Base-by-base conservation (phyloP, 2,113 vertebrate genomes). In the Laticauda laticaudata region DNA sequence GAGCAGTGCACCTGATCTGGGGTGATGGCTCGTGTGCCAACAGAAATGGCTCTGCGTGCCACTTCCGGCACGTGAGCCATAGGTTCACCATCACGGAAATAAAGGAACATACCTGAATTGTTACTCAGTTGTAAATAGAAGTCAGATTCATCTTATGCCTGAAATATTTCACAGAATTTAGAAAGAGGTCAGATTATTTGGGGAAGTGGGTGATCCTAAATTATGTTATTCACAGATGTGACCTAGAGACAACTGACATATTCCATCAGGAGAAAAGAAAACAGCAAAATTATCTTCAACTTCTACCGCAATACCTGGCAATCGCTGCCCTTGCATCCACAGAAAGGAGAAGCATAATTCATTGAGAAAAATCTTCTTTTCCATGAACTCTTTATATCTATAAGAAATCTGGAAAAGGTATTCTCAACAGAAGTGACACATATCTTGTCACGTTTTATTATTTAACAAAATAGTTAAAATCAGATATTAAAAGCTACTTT, bases 61-160 rank as follows among this genome's bases (percentile, higher is more conserved):
- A 51, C 48, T 51, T 51, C 48, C 7, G 1, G 48, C 48, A 51
- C 8, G 8, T 7, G 8, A 1, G 48, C 48, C 48, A 51, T 51
- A 10, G 1, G 48, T 51, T 51, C 8, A 7, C 48, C 8, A 51
- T 51, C 48, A 51, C 48, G 8, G 48, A 51, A 51, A 51, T 51
- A 29, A 51, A 20, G 12, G 10, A 64, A 23, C 12, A 11, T 90
- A 59, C 45, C 29, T 75, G 8, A 81, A 34, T 91, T 81, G 7
- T 90, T n/a, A 86, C 93, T 94, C 93, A 43, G 43, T 91, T 94
- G 89, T 95, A 94, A 96, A 34, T 21, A 88, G 18, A 81, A 43
- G 18, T 81, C 75, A 43, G 15, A 43, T 81, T 43, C 75, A 81
- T 3, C 20, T 43, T 81, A 81, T 43, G 75, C 75, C 34, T 43